A percentile compares a stretch with the other conserved stretches of the same genome.
phyloP scores from a whole-genome alignment of 2,888 invertebrate genomes.

The Dorcus parallelipipedus region DNA sequence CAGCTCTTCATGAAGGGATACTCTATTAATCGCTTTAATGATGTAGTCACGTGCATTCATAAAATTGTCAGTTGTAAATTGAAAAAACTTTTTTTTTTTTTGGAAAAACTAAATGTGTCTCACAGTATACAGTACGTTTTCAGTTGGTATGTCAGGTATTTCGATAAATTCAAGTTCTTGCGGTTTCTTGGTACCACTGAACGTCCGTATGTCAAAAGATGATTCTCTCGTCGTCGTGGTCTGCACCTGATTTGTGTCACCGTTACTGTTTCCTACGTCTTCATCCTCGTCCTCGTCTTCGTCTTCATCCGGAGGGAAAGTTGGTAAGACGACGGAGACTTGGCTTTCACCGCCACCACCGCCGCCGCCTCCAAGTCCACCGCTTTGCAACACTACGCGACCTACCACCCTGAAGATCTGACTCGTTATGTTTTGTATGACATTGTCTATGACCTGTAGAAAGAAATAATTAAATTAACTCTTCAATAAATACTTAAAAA shows the following conservation, averaged over 20 bases:
- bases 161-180: conserved; percentile 10
- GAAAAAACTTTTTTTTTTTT: neutral
- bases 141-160: neutral
- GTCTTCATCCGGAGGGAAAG: conserved; percentile 66
- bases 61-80: neutral
- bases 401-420: conserved; percentile 73
- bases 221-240: neutral
- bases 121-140: conserved; percentile 8
- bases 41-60: neutral
- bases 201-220: neutral
- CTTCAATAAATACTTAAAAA: too few relatives aligned
- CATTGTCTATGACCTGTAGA: conserved; percentile 67
- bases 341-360: conserved; percentile 52
- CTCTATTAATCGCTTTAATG: neutral
- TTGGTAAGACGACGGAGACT: conserved; percentile 64
- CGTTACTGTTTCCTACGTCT: conserved; percentile 20
- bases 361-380: conserved; percentile 49
- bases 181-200: too few relatives aligned
- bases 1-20: neutral
- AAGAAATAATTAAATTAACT: neutral
- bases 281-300: conserved; percentile 57
- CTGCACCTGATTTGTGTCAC: neutral
- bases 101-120: neutral
- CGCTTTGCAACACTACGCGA: conserved; percentile 62
- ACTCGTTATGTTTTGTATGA: conserved; percentile 71